Percentiles rank a stretch among this genome's conserved stretches.
phyloP scores from a whole-genome alignment of 2,888 invertebrate genomes.

The Pasiphila rectangulata region DNA sequence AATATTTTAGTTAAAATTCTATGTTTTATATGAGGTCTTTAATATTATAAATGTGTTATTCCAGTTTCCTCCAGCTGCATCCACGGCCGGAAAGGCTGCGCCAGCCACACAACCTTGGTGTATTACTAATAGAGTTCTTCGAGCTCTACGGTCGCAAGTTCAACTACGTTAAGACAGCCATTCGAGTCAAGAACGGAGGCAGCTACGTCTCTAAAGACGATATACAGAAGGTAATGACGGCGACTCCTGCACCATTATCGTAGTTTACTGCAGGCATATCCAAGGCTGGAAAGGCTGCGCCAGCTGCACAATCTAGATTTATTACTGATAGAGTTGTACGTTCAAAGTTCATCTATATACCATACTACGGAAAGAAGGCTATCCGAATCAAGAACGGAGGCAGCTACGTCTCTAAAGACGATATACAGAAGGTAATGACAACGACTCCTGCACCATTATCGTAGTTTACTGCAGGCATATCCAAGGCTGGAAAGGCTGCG shows the following conservation, averaged over 20 bases:
- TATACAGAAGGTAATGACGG: conserved; percentile 83
- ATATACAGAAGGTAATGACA: conserved; percentile 85
- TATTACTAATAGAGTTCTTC: conserved; percentile 97
- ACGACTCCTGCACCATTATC: too few relatives aligned
- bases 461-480: conserved; percentile 92
- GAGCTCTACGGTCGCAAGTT: conserved; percentile 98
- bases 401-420: conserved; percentile 95
- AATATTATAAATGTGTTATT: too few relatives aligned
- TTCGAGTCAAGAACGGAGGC: conserved; percentile 95
- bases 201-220: conserved; percentile 97
- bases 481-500: conserved; percentile 88
- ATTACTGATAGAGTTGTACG: conserved; percentile 97
- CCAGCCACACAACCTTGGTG: conserved; percentile 90
- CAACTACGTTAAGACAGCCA: conserved; percentile 96
- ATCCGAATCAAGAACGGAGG: conserved; percentile 97
- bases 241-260: too few relatives aligned
- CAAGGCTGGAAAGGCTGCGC: conserved; percentile 86
- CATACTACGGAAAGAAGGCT: conserved; percentile 96
- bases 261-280: conserved; percentile 93
- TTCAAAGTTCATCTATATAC: conserved; percentile 96
- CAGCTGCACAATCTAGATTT: conserved; percentile 92
- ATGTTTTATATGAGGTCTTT: too few relatives aligned
- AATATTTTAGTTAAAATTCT: too few relatives aligned
- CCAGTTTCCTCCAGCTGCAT: conserved; percentile 93
- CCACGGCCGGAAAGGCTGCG: conserved; percentile 88